Evolutionary conservation across 2,113 vertebrate genomes (phyloP).

Genomic region (Eulemur rufifrons): DNA sequence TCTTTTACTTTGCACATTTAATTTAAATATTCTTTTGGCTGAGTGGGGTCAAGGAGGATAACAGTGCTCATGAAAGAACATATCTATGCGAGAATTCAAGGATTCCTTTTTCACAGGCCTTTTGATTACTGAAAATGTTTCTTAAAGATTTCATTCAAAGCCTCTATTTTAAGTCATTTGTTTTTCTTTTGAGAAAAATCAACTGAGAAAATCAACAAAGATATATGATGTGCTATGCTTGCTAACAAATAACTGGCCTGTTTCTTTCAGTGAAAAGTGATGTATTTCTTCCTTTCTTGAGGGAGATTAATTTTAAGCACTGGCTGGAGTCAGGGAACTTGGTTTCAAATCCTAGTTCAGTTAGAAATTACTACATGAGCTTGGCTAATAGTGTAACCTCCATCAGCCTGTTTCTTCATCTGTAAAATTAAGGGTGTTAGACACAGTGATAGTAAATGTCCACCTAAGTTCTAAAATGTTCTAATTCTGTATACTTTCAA

Average conservation of each 20-base stretch:
- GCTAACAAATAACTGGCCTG: background rate
- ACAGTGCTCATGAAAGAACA: accelerated
- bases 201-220: background rate
- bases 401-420: background rate
- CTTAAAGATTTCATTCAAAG: background rate
- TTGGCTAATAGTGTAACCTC: background rate
- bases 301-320: background rate
- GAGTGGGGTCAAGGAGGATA: background rate
- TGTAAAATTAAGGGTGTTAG: background rate
- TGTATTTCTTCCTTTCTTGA: background rate
- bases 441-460: background rate
- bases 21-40: background rate
- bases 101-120: background rate
- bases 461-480: background rate
- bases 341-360: background rate
- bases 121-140: background rate
- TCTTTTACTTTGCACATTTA: background rate
- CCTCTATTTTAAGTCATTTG: background rate
- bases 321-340: background rate
- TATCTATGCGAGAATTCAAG: background rate
- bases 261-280: background rate
- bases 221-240: background rate
- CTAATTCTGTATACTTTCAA: background rate
- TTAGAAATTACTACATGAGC: background rate
- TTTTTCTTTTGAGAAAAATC: background rate